phyloP scores from a whole-genome alignment of 2,113 vertebrate species.

The Barbus barbus region DNA sequence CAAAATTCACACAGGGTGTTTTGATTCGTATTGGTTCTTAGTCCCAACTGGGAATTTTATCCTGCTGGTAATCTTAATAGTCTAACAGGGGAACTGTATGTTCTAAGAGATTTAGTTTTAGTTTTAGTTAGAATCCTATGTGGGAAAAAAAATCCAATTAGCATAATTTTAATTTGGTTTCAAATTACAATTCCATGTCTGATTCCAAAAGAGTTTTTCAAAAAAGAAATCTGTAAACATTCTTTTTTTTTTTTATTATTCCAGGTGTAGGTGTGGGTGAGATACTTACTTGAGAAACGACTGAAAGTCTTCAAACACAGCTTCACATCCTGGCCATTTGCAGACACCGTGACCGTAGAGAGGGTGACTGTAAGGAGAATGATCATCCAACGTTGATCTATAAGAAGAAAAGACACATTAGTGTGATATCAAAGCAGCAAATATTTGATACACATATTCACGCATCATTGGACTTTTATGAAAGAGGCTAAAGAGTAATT shows the following conservation, averaged over 20 bases:
- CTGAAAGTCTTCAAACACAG: constrained; percentile 95
- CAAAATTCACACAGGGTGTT: background rate
- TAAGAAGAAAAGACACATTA: constrained; percentile 29
- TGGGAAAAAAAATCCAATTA: background rate
- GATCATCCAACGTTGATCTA: constrained; percentile 89
- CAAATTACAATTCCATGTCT: background rate
- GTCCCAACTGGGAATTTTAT: background rate
- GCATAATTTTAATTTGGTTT: background rate
- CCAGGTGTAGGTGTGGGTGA: background rate
- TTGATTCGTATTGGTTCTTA: background rate
- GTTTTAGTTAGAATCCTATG: background rate
- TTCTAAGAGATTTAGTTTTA: background rate
- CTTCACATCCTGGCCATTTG: constrained; percentile 99
- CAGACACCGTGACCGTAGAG: constrained; percentile 97
- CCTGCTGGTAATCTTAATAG: background rate
- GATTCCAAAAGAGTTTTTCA: background rate
- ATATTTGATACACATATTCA: background rate
- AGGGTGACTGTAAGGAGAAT: constrained; percentile 86
- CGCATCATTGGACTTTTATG: constrained; percentile 28
- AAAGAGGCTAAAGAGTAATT: constrained; percentile 38
- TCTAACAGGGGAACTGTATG: background rate
- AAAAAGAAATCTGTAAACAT: background rate
- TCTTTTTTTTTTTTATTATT: background rate
- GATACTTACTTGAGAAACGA: constrained; percentile 97
- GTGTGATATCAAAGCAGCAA: constrained; percentile 3